These are phyloP conservation scores for Acleris literana DNA, from an alignment of 2,888 invertebrate species.

Conservation along the genomic window DNA sequence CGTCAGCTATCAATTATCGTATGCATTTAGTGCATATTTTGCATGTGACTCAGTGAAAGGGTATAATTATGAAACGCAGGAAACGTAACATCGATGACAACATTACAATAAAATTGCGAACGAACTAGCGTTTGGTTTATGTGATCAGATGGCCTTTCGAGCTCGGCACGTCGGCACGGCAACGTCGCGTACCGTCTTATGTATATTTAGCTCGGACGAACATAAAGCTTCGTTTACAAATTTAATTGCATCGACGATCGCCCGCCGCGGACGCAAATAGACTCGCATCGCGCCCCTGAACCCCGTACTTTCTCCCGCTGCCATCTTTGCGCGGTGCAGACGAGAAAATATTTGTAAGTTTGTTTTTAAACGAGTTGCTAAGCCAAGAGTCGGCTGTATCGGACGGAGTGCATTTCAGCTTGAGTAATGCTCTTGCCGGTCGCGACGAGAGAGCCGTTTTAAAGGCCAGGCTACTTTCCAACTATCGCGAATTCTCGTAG, in stretches of 20 bases:
- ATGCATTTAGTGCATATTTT: constrained; percentile 45
- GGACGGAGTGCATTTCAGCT: constrained; percentile 32
- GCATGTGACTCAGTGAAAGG: constrained; percentile 42
- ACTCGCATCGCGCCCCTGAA: constrained; percentile 75
- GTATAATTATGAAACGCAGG: constrained; percentile 11
- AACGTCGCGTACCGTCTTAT: constrained; percentile 63
- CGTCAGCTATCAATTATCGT: constrained; percentile 46
- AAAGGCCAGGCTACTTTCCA: constrained; percentile 35
- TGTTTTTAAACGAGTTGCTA: constrained; percentile 51
- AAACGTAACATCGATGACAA: constrained; percentile 11
- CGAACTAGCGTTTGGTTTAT: not conserved
- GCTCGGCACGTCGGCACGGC: constrained; percentile 52
- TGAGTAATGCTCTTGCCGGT: constrained; percentile 36
- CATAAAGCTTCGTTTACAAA: constrained; percentile 79
- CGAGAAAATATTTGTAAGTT: constrained; percentile 56
- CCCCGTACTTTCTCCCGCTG: constrained; percentile 74
- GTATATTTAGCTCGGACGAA: constrained; percentile 65
- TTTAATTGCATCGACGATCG: constrained; percentile 82
- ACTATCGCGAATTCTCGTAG: constrained; percentile 27
- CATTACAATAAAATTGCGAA: not conserved
- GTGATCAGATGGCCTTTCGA: constrained; percentile 53
- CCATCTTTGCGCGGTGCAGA: constrained; percentile 44
- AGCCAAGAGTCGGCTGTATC: constrained; percentile 36
- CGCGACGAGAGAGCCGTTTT: constrained; percentile 31
- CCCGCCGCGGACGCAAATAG: constrained; percentile 78